Conservation (phyloP, 2,888 invertebrate species). For the Drosophila acutilabella region DNA sequence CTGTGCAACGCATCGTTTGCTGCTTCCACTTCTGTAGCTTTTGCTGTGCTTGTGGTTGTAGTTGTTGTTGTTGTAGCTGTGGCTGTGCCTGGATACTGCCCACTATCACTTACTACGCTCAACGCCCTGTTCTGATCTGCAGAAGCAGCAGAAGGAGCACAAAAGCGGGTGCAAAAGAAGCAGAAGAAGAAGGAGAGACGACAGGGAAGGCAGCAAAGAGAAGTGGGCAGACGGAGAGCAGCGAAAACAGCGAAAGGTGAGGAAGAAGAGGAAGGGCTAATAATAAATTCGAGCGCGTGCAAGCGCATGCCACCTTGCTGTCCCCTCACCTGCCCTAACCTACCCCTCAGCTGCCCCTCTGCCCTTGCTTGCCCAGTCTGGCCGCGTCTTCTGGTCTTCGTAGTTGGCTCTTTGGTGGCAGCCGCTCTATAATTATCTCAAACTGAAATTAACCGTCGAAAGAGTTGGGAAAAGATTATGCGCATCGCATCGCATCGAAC, state of each 20-base stretch:
- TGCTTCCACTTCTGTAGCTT: constrained; percentile 32
- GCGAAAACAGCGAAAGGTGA: too few species aligned
- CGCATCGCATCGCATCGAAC: constrained; percentile 61
- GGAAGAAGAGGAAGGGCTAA: constrained; percentile 50
- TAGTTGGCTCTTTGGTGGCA: constrained; percentile 64
- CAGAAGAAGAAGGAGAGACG: not conserved
- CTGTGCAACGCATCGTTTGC: constrained; percentile 28
- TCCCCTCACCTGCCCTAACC: constrained; percentile 21
- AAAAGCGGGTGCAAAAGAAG: constrained; percentile 56
- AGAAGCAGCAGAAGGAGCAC: constrained; percentile 25
- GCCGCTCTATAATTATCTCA: constrained; percentile 84
- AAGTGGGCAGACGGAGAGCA: not conserved
- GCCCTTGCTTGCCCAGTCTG: not conserved
- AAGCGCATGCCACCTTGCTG: constrained; percentile 70
- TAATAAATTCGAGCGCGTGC: constrained; percentile 83
- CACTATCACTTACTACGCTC: constrained; percentile 80
- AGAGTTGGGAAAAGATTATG: constrained; percentile 78
- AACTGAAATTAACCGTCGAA: constrained; percentile 83
- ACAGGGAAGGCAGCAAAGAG: not conserved
- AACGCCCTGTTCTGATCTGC: constrained; percentile 73
- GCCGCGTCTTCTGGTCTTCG: constrained; percentile 12
- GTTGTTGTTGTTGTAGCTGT: constrained; percentile 18
- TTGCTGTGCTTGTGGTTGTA: constrained; percentile 18
- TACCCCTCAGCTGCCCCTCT: not conserved
- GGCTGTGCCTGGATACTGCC: constrained; percentile 58